Conservation (phyloP, 2,888 invertebrate genomes). For the Thalpophila matura region DNA sequence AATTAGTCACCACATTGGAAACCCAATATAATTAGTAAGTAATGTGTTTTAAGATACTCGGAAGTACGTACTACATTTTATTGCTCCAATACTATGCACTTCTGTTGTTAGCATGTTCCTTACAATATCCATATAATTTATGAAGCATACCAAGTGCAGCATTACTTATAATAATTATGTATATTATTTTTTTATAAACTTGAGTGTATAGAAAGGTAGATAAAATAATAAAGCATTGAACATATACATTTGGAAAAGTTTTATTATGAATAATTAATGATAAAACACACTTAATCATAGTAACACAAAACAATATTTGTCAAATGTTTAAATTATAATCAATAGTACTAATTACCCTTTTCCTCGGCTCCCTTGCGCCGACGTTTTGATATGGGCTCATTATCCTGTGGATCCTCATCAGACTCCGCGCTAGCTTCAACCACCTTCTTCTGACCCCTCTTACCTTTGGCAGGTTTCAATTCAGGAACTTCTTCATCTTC, state of each 20-base stretch:
- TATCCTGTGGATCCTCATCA: slow-evolving; percentile 76
- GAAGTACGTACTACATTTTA: slow-evolving; percentile 8
- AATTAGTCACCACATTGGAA: slow-evolving; percentile 59
- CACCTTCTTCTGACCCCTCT: slow-evolving; percentile 80
- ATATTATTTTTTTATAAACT: slow-evolving; percentile 14
- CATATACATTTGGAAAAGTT: slow-evolving; percentile 81
- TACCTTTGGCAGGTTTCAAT: slow-evolving; percentile 79
- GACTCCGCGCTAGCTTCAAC: slow-evolving; percentile 68
- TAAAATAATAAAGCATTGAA: slow-evolving; percentile 80
- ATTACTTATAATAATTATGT: slow-evolving; percentile 8
- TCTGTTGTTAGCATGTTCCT: slow-evolving; percentile 34
- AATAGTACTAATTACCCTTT: slow-evolving; percentile 86
- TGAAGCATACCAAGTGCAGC: slow-evolving; percentile 40
- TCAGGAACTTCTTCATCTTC: slow-evolving; percentile 76
- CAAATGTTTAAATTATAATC: slow-evolving; percentile 71
- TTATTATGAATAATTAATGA: slow-evolving; percentile 82
- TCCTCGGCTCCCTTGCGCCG: slow-evolving; percentile 83
- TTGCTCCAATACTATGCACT: neutral
- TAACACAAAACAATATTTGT: slow-evolving; percentile 79
- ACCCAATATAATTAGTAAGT: slow-evolving; percentile 51
- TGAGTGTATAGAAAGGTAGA: slow-evolving; percentile 58
- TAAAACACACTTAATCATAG: slow-evolving; percentile 80
- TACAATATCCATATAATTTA: slow-evolving; percentile 28
- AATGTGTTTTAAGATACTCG: slow-evolving; percentile 13
- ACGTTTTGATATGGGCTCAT: slow-evolving; percentile 79